Evolutionary conservation across 2,113 vertebrate genomes (phyloP), one percentile per base, ranked within the genome.

Genomic region (Mus pahari): DNA sequence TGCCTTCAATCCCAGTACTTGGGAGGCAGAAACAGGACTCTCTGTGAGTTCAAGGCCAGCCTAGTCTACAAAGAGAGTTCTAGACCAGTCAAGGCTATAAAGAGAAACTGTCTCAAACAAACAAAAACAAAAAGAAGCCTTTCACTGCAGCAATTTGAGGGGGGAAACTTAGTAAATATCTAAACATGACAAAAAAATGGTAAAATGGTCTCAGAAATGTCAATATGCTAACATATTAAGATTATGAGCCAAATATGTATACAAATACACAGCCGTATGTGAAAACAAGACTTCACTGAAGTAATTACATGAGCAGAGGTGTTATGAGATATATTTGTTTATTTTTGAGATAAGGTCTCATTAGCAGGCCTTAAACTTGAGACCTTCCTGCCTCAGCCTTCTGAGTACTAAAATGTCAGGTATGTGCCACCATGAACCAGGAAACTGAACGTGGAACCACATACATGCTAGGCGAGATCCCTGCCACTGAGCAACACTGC

Each of bases 151-250:
- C 66, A 64, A 83, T 94, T 79, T 96, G 73, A 58, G 62, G 28
- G 22, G 48, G 53, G 64, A 93, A 81, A 88, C 83, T 93, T 92
- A 60, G 78, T 82, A 79, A 88, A 19, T 22, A 58, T 95, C 75
- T 66, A 84, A 93, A 83, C 73, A 78, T 74, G 78, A 9, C 3
- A 14, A 60, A 53, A 53, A 86, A 60, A 86, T 84, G 22, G 7
- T 42, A 64, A 89, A 73, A 62, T 74, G 88, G 71, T n/a, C 81
- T 86, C n/a, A 73, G 19, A 12, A 75, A 86, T 86, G 50, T 22
- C 68, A 50, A 4, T 75, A 78, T 92, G 31, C 33, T 66, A 86
- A 66, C 36, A 48, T 0, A 94, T 94, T 90, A 95, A 94, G 86
- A 86, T 60, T 86, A 42, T 28, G 5, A 64, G 84, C 77, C 71